Evolutionary conservation across 2,797 vertebrate species (phyloP).

Genomic region (Synaphobranchus kaupii): DNA sequence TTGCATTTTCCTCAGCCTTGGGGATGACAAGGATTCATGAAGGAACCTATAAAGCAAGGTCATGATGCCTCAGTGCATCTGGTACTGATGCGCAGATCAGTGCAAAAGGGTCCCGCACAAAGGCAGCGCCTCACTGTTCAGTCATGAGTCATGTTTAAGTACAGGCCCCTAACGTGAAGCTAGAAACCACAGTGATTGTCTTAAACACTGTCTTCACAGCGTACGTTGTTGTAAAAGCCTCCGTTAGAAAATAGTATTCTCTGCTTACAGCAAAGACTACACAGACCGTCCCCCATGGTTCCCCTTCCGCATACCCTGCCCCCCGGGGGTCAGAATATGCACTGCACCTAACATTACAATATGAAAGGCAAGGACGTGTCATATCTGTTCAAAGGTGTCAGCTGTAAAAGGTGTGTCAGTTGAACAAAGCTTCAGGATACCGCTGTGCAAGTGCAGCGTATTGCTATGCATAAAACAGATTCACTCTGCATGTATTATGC

Average conservation of each 20-base stretch:
- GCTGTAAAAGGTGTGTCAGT: neutral
- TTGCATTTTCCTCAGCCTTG: constrained; percentile 42
- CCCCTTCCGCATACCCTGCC: too few species aligned
- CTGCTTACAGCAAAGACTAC: neutral
- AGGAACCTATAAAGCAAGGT: constrained; percentile 41
- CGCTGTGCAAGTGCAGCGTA: constrained; percentile 45
- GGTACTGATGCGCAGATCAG: constrained; percentile 41
- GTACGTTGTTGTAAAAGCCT: neutral
- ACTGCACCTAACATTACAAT: neutral
- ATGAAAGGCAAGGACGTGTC: neutral
- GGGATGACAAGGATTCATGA: constrained; percentile 46
- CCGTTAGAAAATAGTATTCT: neutral
- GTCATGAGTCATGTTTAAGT: neutral
- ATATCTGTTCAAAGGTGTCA: neutral
- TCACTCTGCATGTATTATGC: constrained; percentile 39
- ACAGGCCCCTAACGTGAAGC: neutral
- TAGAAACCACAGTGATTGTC: neutral
- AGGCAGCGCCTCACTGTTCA: neutral
- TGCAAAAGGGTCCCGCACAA: neutral
- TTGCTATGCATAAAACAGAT: constrained; percentile 63
- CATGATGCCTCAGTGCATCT: constrained; percentile 38
- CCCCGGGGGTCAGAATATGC: neutral
- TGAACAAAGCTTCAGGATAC: neutral
- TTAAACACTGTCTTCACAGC: too few species aligned
- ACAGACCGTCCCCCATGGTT: neutral